phyloP scores from a whole-genome alignment of 1,140 invertebrate species.

The Conus ventricosus region DNA sequence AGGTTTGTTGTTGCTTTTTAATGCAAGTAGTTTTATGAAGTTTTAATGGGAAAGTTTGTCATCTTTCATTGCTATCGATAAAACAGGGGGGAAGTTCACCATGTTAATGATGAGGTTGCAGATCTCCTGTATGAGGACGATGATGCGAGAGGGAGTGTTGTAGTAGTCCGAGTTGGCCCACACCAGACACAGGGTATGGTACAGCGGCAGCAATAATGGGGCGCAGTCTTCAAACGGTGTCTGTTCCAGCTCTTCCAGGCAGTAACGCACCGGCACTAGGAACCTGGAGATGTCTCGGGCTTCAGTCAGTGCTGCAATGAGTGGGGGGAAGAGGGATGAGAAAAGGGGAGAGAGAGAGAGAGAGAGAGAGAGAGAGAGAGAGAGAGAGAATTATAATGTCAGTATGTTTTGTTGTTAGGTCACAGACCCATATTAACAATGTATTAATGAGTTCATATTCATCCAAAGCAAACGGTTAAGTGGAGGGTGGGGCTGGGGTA shows the following conservation, averaged over 20 bases:
- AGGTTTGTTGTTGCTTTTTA: too few relatives aligned
- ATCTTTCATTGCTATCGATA: too few relatives aligned
- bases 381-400: not conserved
- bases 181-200: conserved; percentile 90
- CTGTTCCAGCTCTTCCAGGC: conserved; percentile 88
- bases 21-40: too few relatives aligned
- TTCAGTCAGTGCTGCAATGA: conserved; percentile 84
- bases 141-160: conserved; percentile 90
- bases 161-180: conserved; percentile 94
- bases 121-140: conserved; percentile 91
- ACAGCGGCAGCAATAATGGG: conserved; percentile 76
- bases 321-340: not conserved
- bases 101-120: conserved; percentile 90
- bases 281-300: conserved; percentile 92
- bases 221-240: conserved; percentile 73
- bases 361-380: conserved; percentile 1
- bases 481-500: too few relatives aligned
- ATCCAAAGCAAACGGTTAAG: too few relatives aligned
- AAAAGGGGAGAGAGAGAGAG: conserved; percentile 21
- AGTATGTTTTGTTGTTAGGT: not conserved
- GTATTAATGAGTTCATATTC: too few relatives aligned
- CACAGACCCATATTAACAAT: too few relatives aligned
- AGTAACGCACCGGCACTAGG: conserved; percentile 86
- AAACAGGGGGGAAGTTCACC: conserved; percentile 46
- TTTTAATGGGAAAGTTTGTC: too few relatives aligned